These are phyloP conservation scores for Sylvilagus bachmani DNA, from an alignment of 2,113 vertebrate species.

Conservation along the genomic window DNA sequence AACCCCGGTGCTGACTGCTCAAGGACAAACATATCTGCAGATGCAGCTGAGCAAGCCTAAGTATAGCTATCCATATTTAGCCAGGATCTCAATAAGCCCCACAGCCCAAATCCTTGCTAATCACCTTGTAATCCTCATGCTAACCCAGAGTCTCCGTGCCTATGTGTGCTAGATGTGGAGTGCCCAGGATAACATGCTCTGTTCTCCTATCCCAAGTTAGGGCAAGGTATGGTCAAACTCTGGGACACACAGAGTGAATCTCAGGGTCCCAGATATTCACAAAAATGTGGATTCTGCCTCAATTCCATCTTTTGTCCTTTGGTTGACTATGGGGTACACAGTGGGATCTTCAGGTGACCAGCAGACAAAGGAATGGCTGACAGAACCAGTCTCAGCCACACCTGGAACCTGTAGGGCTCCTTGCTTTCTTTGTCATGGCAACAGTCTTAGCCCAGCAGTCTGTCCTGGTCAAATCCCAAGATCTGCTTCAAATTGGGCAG, in stretches of 20 bases:
- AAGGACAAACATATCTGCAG: background rate
- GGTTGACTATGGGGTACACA: background rate
- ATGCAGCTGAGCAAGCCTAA: slow-evolving; percentile 18
- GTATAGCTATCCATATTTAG: slow-evolving; percentile 24
- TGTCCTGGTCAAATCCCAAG: background rate
- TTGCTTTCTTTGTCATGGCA: background rate
- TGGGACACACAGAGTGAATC: background rate
- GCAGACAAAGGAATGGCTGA: background rate
- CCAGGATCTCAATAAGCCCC: slow-evolving; percentile 59
- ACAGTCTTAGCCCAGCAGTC: background rate
- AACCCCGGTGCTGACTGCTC: background rate
- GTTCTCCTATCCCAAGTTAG: slow-evolving; percentile 62
- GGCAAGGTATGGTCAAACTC: background rate
- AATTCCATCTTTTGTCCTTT: background rate
- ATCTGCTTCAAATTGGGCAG: background rate
- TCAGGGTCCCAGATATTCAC: background rate
- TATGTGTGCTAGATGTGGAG: slow-evolving; percentile 43
- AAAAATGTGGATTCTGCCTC: background rate
- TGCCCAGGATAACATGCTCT: background rate
- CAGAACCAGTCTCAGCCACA: background rate
- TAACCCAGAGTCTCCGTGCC: slow-evolving; percentile 43
- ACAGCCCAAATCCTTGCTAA: slow-evolving; percentile 59
- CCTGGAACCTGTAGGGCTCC: background rate
- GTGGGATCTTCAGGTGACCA: background rate
- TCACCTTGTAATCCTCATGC: background rate